Conservation (phyloP, 2,888 invertebrate species). For the Ichneumoninae sp. region DNA sequence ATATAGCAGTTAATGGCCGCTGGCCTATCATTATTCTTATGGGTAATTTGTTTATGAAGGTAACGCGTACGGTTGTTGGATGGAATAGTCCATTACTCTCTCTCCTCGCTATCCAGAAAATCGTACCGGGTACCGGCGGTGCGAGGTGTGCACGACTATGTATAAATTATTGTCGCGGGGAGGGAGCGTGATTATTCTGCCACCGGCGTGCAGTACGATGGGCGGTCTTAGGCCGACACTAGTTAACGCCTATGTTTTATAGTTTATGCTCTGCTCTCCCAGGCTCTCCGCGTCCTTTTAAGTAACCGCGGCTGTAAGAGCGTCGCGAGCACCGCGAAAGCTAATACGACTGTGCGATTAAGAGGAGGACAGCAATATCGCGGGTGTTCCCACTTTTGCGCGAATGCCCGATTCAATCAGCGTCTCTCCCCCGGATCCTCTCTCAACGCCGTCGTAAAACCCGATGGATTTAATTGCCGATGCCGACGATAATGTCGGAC, state of each 20-base stretch:
- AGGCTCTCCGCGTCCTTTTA: conserved; percentile 56
- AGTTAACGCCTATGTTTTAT: conserved; percentile 78
- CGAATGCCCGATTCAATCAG: conserved; percentile 38
- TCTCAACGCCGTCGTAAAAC: conserved; percentile 3
- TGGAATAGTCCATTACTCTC: conserved; percentile 25
- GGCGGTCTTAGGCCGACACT: conserved; percentile 76
- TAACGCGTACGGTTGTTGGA: conserved; percentile 45
- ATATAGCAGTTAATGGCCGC: conserved; percentile 65
- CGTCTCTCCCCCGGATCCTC: conserved; percentile 26
- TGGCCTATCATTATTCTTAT: conserved; percentile 69
- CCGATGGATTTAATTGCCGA: background rate
- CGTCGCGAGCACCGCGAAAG: conserved; percentile 43
- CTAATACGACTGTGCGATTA: conserved; percentile 52
- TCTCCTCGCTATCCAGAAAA: conserved; percentile 31
- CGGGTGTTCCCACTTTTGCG: conserved; percentile 25
- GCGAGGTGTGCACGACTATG: conserved; percentile 52
- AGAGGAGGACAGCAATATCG: conserved; percentile 55
- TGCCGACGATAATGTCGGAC: background rate
- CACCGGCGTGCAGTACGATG: conserved; percentile 77
- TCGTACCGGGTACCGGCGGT: background rate
- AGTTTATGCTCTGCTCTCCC: conserved; percentile 64
- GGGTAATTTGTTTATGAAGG: conserved; percentile 61
- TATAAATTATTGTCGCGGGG: conserved; percentile 77
- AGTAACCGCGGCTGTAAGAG: conserved; percentile 43
- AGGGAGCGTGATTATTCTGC: conserved; percentile 69